Conservation (phyloP, 2,888 invertebrate species). For the Drosophila diplacantha region DNA sequence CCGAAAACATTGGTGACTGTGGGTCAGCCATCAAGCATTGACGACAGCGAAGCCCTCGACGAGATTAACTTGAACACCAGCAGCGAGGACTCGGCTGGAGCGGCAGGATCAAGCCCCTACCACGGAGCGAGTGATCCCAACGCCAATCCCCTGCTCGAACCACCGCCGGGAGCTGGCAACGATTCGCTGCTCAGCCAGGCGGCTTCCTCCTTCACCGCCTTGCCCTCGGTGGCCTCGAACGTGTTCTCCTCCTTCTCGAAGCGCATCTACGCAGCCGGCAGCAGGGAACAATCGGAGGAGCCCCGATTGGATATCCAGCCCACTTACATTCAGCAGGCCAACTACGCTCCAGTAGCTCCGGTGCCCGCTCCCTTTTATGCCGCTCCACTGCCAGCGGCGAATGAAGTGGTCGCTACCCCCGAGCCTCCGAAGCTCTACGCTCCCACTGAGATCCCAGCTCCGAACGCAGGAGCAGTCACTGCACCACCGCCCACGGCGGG, state of each 20-base stretch:
- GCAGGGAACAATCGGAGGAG: conserved; percentile 50
- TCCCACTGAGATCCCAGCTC: conserved; percentile 68
- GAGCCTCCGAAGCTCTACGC: conserved; percentile 76
- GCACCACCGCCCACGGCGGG: conserved; percentile 41
- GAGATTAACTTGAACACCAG: conserved; percentile 79
- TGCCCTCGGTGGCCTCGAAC: conserved; percentile 82
- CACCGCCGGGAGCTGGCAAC: conserved; percentile 36
- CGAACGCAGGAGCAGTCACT: conserved; percentile 35
- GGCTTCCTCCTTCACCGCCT: conserved; percentile 79
- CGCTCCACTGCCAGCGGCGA: conserved; percentile 43
- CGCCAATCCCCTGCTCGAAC: conserved; percentile 70
- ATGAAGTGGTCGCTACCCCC: conserved; percentile 44
- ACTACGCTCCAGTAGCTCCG: conserved; percentile 22
- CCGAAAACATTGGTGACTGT: conserved; percentile 74
- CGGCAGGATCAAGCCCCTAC: conserved; percentile 35
- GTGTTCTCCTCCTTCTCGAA: conserved; percentile 81
- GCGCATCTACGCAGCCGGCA: conserved; percentile 71
- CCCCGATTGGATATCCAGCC: conserved; percentile 74
- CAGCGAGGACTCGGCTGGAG: conserved; percentile 57
- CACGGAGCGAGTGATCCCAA: conserved; percentile 55
- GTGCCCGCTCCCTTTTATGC: conserved; percentile 59
- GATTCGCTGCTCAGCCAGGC: conserved; percentile 75
- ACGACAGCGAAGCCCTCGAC: conserved; percentile 79
- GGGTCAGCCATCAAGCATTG: conserved; percentile 73
- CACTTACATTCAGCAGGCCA: conserved; percentile 61